These are phyloP conservation scores for Onthophagus taurus DNA, from an alignment of 1,140 invertebrate species.

Conservation along the genomic window DNA sequence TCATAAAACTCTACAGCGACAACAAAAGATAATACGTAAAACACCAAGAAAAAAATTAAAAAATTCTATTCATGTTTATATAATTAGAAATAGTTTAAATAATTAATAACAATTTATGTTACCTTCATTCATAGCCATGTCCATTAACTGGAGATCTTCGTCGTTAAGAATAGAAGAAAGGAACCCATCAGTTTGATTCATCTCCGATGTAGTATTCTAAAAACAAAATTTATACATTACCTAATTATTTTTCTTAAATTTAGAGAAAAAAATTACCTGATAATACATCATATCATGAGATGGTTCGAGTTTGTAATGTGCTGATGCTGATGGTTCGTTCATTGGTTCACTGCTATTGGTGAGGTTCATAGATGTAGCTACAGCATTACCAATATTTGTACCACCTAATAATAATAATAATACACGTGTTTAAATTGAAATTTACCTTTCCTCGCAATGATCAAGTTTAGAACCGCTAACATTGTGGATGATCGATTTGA, in stretches of 20 bases:
- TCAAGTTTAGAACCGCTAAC: too few species aligned
- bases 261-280: conserved; percentile 33
- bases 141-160: conserved; percentile 79
- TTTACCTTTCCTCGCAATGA: too few species aligned
- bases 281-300: conserved; percentile 43
- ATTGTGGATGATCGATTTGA: too few species aligned
- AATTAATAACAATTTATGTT: too few species aligned
- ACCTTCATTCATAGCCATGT: conserved; percentile 83
- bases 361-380: conserved; percentile 70
- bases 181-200: conserved; percentile 72
- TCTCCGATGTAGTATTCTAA: conserved; percentile 49
- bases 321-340: conserved; percentile 36
- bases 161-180: conserved; percentile 78
- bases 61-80: too few species aligned
- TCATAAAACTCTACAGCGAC: too few species aligned
- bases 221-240: too few species aligned
- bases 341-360: conserved; percentile 54
- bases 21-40: too few species aligned
- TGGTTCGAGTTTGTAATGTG: conserved; percentile 42
- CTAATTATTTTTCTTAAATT: too few species aligned
- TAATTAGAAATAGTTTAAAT: too few species aligned
- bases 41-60: too few species aligned
- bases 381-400: conserved; percentile 63
- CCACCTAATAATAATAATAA: conserved; percentile 39
- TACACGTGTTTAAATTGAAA: background rate